Percentiles rank a stretch among this genome's conserved stretches.
phyloP scores from a whole-genome alignment of 2,113 vertebrate species.

The Aramus guarauna region DNA sequence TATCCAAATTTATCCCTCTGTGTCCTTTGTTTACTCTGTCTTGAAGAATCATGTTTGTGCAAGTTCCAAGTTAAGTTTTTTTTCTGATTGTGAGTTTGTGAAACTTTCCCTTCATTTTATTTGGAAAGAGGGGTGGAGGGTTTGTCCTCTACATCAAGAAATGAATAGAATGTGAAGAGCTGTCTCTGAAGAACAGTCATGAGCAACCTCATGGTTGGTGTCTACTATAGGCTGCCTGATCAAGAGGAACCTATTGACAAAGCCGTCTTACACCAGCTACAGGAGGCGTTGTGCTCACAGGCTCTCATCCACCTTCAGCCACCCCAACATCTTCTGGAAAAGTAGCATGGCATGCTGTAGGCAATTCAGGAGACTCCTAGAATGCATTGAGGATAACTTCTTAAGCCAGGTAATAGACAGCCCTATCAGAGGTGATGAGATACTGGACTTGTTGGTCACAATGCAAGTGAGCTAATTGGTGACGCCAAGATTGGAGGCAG shows the following conservation, averaged over 20 bases:
- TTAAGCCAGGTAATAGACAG: not conserved
- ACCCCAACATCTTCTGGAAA: not conserved
- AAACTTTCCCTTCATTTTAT: not conserved
- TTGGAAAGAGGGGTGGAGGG: too few relatives aligned
- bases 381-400: not conserved
- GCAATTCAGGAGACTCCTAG: not conserved
- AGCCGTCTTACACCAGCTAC: too few relatives aligned
- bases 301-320: not conserved
- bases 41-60: not conserved
- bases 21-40: not conserved
- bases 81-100: not conserved
- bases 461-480: too few relatives aligned
- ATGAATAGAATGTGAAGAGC: too few relatives aligned
- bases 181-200: too few relatives aligned
- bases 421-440: not conserved
- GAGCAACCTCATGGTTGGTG: too few relatives aligned
- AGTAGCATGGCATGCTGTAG: not conserved
- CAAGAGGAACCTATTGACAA: too few relatives aligned
- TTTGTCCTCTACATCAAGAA: too few relatives aligned
- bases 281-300: too few relatives aligned
- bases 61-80: not conserved
- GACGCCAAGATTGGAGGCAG: too few relatives aligned
- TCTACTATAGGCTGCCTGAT: too few relatives aligned
- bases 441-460: not conserved
- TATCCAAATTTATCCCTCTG: not conserved